Conservation (phyloP, 2,113 vertebrate genomes). For the Hoplias malabaricus region DNA sequence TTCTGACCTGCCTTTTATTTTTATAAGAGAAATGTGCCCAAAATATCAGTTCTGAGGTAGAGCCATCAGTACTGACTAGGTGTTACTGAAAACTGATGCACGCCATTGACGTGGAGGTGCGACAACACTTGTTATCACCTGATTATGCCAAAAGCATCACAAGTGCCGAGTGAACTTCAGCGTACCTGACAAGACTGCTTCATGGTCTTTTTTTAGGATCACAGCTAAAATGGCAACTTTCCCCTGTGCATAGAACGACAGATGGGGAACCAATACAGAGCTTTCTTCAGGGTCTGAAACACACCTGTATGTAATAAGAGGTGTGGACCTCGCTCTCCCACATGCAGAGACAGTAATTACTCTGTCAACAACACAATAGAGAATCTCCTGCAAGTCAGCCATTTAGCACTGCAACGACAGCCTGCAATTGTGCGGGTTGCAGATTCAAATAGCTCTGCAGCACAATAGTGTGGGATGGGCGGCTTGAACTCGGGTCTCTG, state of each 20-base stretch:
- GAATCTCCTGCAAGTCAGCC: slow-evolving; percentile 29
- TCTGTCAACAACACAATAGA: slow-evolving; percentile 40
- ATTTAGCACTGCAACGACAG: slow-evolving; percentile 27
- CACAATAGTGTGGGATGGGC: slow-evolving; percentile 2
- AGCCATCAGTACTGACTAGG: neutral
- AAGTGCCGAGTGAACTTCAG: neutral
- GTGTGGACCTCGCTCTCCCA: slow-evolving; percentile 9
- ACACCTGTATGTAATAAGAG: slow-evolving; percentile 29
- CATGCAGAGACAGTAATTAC: slow-evolving; percentile 38
- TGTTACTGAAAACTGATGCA: neutral
- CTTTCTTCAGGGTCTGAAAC: neutral
- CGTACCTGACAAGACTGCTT: neutral
- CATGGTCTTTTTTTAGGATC: neutral
- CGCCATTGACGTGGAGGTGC: neutral
- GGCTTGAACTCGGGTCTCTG: neutral
- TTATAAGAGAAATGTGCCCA: neutral
- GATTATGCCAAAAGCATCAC: neutral
- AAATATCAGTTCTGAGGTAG: neutral
- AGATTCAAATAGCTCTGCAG: slow-evolving; percentile 19
- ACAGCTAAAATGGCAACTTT: neutral
- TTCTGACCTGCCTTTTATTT: neutral
- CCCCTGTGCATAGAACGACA: neutral
- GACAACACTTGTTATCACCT: neutral
- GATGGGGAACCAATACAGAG: neutral
- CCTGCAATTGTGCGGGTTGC: slow-evolving; percentile 8